A percentile compares a stretch with the other conserved stretches of the same genome.
Conservation (phyloP, 2,888 invertebrate genomes). For the Leptopterna dolabrata region DNA sequence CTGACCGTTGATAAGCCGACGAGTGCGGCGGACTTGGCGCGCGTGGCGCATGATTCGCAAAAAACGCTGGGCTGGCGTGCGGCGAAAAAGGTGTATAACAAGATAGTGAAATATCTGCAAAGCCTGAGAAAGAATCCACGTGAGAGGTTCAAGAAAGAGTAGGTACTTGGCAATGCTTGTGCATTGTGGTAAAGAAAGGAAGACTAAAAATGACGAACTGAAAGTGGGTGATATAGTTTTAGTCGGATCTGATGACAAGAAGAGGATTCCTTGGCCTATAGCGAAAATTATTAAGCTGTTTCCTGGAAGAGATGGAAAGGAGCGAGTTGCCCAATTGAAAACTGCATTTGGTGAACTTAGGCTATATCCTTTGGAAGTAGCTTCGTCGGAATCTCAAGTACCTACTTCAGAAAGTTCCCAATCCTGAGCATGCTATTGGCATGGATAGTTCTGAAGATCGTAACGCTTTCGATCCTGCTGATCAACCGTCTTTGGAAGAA, state of each 20-base stretch:
- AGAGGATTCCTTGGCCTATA: not conserved
- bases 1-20: no score
- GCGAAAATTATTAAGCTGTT: not conserved
- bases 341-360: not conserved
- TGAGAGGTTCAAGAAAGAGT: not conserved
- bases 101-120: not conserved
- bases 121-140: not conserved
- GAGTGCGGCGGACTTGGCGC: no score
- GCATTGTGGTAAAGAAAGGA: not conserved
- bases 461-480: no score
- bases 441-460: no score
- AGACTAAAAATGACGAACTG: not conserved
- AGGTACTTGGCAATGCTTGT: not conserved
- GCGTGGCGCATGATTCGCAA: no score
- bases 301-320: not conserved
- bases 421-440: no score
- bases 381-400: not conserved
- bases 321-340: not conserved
- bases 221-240: not conserved
- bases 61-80: no score
- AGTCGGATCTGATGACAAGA: not conserved
- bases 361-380: slow-evolving; percentile 1
- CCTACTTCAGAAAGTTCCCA: not conserved
- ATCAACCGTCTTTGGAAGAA: no score
- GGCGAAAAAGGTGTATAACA: not conserved